phyloP scores from a whole-genome alignment of 2,888 invertebrate genomes.

The Seladonia tumulorum region DNA sequence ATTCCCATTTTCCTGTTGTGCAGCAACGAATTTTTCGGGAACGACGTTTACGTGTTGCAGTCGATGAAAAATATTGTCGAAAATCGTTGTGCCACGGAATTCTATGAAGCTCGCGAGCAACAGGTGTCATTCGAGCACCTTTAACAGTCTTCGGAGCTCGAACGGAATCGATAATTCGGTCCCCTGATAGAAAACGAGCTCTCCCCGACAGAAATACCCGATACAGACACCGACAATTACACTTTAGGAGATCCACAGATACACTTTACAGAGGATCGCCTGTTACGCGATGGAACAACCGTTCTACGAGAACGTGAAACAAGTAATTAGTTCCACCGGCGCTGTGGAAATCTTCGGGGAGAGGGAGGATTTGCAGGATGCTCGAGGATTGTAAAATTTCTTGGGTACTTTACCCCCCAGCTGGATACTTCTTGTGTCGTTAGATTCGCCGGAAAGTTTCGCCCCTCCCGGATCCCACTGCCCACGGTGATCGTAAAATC shows the following conservation, averaged over 20 bases:
- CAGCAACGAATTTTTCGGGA: background rate
- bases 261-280: too few relatives aligned
- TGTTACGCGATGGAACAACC: background rate
- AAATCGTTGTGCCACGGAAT: slow-evolving; percentile 17
- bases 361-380: background rate
- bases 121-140: slow-evolving; percentile 58
- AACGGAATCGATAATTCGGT: slow-evolving; percentile 40
- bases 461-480: background rate
- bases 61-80: slow-evolving; percentile 33
- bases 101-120: slow-evolving; percentile 39
- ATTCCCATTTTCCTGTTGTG: background rate
- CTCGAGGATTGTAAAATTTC: background rate
- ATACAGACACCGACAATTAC: slow-evolving; percentile 2
- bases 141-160: slow-evolving; percentile 27
- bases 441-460: background rate
- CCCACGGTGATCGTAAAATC: background rate
- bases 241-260: background rate
- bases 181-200: background rate
- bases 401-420: background rate
- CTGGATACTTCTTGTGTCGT: background rate
- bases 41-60: slow-evolving; percentile 20
- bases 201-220: background rate
- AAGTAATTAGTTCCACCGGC: background rate
- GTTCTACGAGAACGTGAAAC: background rate
- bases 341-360: background rate